Percentiles rank a stretch among this genome's conserved stretches.
These are phyloP conservation scores for Spodoptera littoralis DNA, from an alignment of 2,888 invertebrate species.

Conservation along the genomic window DNA sequence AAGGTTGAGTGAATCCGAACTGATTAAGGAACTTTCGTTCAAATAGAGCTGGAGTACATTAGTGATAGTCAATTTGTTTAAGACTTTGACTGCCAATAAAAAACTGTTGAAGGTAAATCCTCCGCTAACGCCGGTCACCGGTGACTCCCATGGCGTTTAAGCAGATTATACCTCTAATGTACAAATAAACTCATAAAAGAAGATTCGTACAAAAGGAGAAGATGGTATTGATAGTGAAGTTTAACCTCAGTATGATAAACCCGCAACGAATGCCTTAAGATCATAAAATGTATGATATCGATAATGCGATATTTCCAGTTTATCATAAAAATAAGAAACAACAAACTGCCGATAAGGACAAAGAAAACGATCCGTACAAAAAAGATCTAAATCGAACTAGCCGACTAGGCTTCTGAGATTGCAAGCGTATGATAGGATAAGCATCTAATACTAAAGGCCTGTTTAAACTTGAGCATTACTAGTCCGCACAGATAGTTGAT, in stretches of 20 bases:
- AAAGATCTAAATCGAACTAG: conserved; percentile 32
- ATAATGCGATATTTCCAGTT: not conserved
- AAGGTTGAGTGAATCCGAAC: too few relatives aligned
- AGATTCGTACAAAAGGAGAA: not conserved
- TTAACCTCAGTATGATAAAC: not conserved
- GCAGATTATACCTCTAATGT: too few relatives aligned
- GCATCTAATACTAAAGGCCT: conserved; percentile 35
- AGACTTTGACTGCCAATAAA: too few relatives aligned
- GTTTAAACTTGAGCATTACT: conserved; percentile 12
- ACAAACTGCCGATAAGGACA: conserved; percentile 27
- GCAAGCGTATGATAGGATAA: conserved; percentile 48
- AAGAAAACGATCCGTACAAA: conserved; percentile 39
- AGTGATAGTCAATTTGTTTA: too few relatives aligned
- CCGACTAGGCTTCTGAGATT: conserved; percentile 33
- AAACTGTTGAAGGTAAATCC: too few relatives aligned
- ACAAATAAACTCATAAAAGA: too few relatives aligned
- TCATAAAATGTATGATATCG: not conserved
- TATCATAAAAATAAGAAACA: not conserved
- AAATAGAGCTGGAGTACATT: too few relatives aligned
- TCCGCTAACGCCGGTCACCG: too few relatives aligned
- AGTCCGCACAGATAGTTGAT: too few relatives aligned
- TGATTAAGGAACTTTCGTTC: too few relatives aligned
- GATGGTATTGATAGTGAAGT: not conserved
- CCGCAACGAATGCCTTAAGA: too few relatives aligned
- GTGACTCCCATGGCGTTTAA: too few relatives aligned